Conservation (phyloP, 2,113 vertebrate genomes). For the Hemibagrus wyckioides region DNA sequence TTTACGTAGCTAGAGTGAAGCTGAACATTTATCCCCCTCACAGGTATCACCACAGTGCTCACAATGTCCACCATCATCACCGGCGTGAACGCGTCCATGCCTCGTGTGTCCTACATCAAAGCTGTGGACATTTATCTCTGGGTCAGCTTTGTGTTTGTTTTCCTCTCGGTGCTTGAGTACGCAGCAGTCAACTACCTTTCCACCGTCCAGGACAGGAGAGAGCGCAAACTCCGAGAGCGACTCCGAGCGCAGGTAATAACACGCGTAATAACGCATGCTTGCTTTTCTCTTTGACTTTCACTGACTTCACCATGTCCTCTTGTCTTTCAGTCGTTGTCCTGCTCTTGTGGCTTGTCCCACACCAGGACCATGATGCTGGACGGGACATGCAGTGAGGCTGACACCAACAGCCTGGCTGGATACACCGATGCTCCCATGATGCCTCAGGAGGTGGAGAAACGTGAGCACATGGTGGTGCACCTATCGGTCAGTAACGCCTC, state of each 20-base stretch:
- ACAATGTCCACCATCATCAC: constrained; percentile 93
- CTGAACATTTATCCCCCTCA: background rate
- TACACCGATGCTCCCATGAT: constrained; percentile 83
- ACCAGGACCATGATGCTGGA: constrained; percentile 88
- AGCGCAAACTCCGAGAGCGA: constrained; percentile 81
- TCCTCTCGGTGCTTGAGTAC: constrained; percentile 79
- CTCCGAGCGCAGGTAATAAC: constrained; percentile 73
- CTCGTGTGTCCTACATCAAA: constrained; percentile 79
- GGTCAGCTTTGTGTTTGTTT: constrained; percentile 82
- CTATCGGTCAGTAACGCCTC: constrained; percentile 84
- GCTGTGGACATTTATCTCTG: constrained; percentile 82
- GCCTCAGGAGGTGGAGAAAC: constrained; percentile 81
- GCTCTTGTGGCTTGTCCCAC: constrained; percentile 85
- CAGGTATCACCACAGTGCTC: constrained; percentile 91
- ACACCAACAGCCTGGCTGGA: constrained; percentile 89
- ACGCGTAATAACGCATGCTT: background rate
- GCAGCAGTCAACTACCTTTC: constrained; percentile 93
- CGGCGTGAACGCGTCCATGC: constrained; percentile 79
- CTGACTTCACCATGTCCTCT: background rate
- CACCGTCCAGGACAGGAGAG: constrained; percentile 86
- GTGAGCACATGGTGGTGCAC: constrained; percentile 86
- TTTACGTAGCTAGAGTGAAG: background rate
- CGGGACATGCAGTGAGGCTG: constrained; percentile 87
- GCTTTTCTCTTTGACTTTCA: background rate
- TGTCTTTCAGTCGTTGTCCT: constrained; percentile 75